Conservation (phyloP, 2,797 vertebrate species). For the Chrosomus eos region DNA sequence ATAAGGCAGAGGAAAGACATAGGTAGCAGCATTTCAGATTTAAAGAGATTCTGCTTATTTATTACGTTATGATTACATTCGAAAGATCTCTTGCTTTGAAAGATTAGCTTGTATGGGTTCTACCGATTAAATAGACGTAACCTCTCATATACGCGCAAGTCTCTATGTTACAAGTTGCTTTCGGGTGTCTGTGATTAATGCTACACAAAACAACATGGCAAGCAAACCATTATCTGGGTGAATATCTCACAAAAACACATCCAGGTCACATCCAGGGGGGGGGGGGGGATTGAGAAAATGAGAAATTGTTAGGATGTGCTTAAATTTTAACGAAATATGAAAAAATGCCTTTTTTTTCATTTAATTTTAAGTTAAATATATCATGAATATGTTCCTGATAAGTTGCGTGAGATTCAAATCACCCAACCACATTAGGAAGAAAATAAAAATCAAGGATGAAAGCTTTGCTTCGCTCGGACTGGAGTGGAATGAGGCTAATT, state of each 20-base stretch:
- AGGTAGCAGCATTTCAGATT: slow-evolving; percentile 82
- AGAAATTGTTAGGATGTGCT: neutral
- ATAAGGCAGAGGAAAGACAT: slow-evolving; percentile 85
- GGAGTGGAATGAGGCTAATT: slow-evolving; percentile 28
- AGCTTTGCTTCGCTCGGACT: neutral
- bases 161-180: neutral
- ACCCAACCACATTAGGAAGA: neutral
- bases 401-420: slow-evolving; percentile 10
- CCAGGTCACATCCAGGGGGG: too few relatives aligned
- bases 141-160: neutral
- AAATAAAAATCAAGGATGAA: neutral
- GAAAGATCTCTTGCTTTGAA: slow-evolving; percentile 41
- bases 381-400: neutral
- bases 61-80: slow-evolving; percentile 31
- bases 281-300: too few relatives aligned
- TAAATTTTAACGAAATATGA: neutral
- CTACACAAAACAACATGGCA: neutral
- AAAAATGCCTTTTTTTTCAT: neutral
- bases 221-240: neutral
- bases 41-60: slow-evolving; percentile 57
- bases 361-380: slow-evolving; percentile 10
- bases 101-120: neutral
- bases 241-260: neutral
- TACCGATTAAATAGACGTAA: neutral
- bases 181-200: neutral